phyloP scores from a whole-genome alignment of 2,797 vertebrate genomes.

The Arctocebus calabarensis region DNA sequence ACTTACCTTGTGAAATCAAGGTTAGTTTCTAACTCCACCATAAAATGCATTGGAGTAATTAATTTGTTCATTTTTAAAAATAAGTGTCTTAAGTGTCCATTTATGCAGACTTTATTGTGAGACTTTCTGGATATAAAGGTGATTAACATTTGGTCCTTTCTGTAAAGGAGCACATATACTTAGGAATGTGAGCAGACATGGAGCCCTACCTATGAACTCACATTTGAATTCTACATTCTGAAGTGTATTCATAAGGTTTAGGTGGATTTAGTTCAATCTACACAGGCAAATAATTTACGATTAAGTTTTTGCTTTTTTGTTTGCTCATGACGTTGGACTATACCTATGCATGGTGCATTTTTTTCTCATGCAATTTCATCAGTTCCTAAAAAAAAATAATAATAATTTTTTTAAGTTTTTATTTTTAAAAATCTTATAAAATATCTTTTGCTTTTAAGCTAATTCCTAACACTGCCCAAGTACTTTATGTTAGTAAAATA shows the following conservation, averaged over 20 bases:
- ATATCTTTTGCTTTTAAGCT: neutral
- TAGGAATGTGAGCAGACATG: neutral
- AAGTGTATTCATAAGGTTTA: neutral
- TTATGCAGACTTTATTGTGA: neutral
- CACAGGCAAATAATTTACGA: neutral
- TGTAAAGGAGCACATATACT: neutral
- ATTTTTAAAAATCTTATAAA: neutral
- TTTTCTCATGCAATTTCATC: neutral
- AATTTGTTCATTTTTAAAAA: neutral
- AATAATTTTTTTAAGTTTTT: neutral
- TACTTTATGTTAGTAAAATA: neutral
- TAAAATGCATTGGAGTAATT: neutral
- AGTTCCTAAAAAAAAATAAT: neutral
- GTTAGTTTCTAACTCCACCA: neutral
- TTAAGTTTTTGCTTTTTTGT: neutral
- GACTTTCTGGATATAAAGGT: neutral
- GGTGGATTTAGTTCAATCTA: neutral
- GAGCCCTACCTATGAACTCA: neutral
- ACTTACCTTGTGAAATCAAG: conserved; percentile 6
- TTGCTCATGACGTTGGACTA: neutral
- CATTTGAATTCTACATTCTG: neutral
- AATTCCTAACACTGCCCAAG: neutral
- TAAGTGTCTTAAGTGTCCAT: neutral
- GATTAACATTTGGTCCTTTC: neutral
- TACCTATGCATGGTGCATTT: neutral